A percentile compares a stretch with the other conserved stretches of the same genome.
Conservation (phyloP, 2,797 vertebrate genomes). For the Dryobates pubescens region DNA sequence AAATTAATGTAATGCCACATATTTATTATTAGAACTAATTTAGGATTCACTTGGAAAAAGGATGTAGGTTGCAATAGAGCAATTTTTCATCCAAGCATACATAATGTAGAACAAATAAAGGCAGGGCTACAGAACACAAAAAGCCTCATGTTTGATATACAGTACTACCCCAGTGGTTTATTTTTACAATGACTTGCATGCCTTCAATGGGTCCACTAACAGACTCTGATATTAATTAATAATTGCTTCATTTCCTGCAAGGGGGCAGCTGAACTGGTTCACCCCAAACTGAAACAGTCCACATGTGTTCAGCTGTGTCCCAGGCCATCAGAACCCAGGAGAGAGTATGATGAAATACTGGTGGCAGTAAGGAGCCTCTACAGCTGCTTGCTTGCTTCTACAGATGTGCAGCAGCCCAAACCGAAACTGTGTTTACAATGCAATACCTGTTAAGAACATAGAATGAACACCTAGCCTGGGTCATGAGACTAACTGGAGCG, state of each 20-base stretch:
- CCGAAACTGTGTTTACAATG: background rate
- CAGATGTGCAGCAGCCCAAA: background rate
- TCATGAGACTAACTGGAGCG: background rate
- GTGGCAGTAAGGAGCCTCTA: background rate
- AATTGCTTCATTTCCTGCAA: background rate
- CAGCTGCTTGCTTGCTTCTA: background rate
- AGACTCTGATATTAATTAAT: background rate
- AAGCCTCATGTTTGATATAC: background rate
- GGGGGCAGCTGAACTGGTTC: background rate
- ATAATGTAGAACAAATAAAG: constrained; percentile 38
- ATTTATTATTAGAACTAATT: constrained; percentile 67
- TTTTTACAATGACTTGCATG: background rate
- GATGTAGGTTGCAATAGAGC: background rate
- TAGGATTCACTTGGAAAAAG: constrained; percentile 33
- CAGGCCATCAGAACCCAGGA: background rate
- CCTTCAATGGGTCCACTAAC: background rate
- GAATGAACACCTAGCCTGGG: background rate
- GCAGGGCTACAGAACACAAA: constrained; percentile 10
- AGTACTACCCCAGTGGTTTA: background rate
- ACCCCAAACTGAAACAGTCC: background rate
- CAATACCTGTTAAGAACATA: fast-evolving
- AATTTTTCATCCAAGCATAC: constrained; percentile 9
- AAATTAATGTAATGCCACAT: background rate
- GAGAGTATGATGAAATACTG: fast-evolving
- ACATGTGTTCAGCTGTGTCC: background rate